These are phyloP conservation scores for Cheilosia urbana DNA, from an alignment of 2,888 invertebrate species.

Conservation along the genomic window DNA sequence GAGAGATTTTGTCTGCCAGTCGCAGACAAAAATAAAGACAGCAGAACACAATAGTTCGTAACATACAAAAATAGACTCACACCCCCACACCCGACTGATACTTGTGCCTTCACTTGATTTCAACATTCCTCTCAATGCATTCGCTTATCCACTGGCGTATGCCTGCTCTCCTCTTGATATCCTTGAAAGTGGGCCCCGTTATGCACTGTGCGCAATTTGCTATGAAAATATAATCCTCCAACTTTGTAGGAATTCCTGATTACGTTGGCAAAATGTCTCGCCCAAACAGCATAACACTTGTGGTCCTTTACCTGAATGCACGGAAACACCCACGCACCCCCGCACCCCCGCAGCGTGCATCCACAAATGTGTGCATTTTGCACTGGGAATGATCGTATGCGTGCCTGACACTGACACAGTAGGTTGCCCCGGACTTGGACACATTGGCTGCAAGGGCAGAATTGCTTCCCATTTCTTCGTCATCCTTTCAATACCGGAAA, in stretches of 20 bases:
- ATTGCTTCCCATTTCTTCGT: conserved; percentile 22
- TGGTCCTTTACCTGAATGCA: conserved; percentile 17
- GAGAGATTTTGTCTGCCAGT: no score
- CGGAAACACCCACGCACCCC: no score
- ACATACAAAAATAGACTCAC: no score
- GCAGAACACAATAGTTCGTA: no score
- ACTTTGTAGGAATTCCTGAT: conserved; percentile 45
- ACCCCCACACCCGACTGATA: no score
- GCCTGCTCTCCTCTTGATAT: background rate
- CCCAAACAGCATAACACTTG: conserved; percentile 9
- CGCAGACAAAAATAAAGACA: no score
- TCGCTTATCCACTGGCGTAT: no score
- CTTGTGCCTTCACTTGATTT: no score
- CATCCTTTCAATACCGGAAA: conserved; percentile 12
- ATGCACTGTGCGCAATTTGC: conserved; percentile 19
- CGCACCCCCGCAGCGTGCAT: no score
- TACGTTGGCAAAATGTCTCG: conserved; percentile 41
- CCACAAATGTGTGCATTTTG: no score
- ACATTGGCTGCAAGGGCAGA: background rate
- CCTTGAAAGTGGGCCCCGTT: background rate
- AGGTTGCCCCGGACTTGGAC: no score
- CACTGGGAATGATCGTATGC: background rate
- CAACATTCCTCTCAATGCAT: no score
- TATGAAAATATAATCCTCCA: conserved; percentile 45
- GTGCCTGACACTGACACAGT: conserved; percentile 18